phyloP scores from a whole-genome alignment of 2,888 invertebrate species.

The Adela reaumurella region DNA sequence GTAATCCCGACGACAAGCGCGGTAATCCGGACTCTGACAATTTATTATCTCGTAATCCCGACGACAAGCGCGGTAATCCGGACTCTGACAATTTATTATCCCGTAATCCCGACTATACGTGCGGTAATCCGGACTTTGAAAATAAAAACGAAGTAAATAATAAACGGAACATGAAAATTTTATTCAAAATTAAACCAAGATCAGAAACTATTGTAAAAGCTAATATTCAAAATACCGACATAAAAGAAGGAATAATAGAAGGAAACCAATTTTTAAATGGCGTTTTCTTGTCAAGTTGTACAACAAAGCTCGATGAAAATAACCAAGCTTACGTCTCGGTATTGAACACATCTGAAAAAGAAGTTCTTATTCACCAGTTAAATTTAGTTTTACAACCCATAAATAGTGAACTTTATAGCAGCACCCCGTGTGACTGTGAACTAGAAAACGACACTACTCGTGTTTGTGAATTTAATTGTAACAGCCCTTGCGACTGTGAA shows the following conservation, averaged over 20 bases:
- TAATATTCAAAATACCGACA: conserved; percentile 10
- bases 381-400: conserved; percentile 10
- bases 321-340: conserved; percentile 9
- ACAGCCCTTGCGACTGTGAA: not conserved
- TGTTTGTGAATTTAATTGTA: not conserved
- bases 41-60: not conserved
- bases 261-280: conserved; percentile 8
- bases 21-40: not conserved
- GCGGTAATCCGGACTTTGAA: not conserved
- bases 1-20: not conserved
- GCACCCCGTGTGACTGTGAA: too few relatives aligned
- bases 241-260: conserved; percentile 11
- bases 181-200: conserved; percentile 6
- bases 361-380: conserved; percentile 9
- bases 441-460: not conserved
- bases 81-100: not conserved
- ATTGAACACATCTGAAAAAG: conserved; percentile 9
- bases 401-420: too few relatives aligned
- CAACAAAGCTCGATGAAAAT: conserved; percentile 10
- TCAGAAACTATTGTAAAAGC: conserved; percentile 11
- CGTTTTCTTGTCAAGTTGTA: conserved; percentile 10
- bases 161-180: too few relatives aligned
- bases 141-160: not conserved
- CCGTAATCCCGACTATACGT: not conserved
- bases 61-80: not conserved